Evolutionary conservation across 2,797 vertebrate genomes (phyloP), one percentile per base, ranked within the genome.

Genomic region (Acipenser transmontanus): DNA sequence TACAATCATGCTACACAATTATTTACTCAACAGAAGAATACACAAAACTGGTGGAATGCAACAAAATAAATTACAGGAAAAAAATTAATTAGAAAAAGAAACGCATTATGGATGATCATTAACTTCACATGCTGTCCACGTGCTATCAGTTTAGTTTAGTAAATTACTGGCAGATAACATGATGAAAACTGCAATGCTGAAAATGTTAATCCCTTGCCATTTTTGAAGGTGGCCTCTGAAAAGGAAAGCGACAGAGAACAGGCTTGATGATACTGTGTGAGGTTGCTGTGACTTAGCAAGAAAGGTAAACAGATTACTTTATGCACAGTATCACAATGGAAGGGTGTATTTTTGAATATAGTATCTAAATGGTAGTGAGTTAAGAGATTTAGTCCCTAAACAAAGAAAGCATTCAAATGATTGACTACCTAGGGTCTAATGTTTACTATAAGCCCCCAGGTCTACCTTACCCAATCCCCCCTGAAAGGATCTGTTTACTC

Each of bases 191-290:
- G 17, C 10, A 49, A 47, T 11, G 12, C 56, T 59, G 49, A 47
- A 57, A n/a, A 62, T 50, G 61, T 56, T 59, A 67, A 63, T 70
- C 65, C 52, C 65, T 48, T 14, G 50, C 14, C 60, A 5, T 49
- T 49, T 61, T 17, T 52, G 6, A 13, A 51, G 11, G 62, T 70
- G 66, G 52, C 57, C 66, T 65, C 52, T 66, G 69, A 68, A 65
- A 71, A 62, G 56, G 64, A 61, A 65, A 65, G 51, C 60, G 47
- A 51, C 7, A 62, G 50, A 13, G 17, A 14, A 59, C 34, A 68
- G 51, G 0, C 50, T 61, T 61, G 61, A 62, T 51, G 63, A 47
- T 62, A 20, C 47, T 47, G 13, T 70, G 61, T 63, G 48, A 70
- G 60, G 49, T 49, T 61, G 7, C 59, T 49, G 47, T 8, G 12